Conservation (phyloP, 1,140 invertebrate genomes). For the Eupristina koningsbergeri region DNA sequence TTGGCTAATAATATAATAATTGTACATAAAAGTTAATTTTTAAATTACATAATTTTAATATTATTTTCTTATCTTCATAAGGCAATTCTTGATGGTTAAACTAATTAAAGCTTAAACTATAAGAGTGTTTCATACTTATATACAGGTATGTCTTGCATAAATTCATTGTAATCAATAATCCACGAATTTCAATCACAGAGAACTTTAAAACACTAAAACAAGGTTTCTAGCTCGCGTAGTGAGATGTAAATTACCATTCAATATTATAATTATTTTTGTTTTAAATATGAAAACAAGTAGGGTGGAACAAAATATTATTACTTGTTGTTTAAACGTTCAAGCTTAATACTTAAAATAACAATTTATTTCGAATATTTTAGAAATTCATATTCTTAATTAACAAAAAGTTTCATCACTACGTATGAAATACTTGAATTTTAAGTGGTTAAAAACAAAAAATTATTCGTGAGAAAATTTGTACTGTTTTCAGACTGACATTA, state of each 20-base stretch:
- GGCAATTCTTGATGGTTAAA: too few species aligned
- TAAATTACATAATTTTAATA: too few species aligned
- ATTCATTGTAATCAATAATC: background rate
- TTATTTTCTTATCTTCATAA: too few species aligned
- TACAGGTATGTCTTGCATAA: too few species aligned
- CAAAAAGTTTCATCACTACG: background rate
- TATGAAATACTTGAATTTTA: background rate
- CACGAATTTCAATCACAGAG: background rate
- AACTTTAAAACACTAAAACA: slow-evolving; percentile 6
- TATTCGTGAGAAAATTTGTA: background rate
- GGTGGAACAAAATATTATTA: background rate
- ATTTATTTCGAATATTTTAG: background rate
- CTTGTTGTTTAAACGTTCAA: too few species aligned
- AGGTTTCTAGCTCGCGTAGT: slow-evolving; percentile 22
- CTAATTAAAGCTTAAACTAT: too few species aligned
- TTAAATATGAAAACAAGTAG: slow-evolving; percentile 11
- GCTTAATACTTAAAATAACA: background rate
- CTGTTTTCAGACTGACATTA: background rate
- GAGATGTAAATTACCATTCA: background rate
- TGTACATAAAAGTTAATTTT: too few species aligned
- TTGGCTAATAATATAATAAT: too few species aligned
- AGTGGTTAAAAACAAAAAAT: background rate
- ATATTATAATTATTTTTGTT: background rate
- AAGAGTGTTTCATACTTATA: too few species aligned
- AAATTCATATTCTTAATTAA: background rate